Base-by-base conservation (phyloP, 2,888 invertebrate species). In the Ormyrus labotus region DNA sequence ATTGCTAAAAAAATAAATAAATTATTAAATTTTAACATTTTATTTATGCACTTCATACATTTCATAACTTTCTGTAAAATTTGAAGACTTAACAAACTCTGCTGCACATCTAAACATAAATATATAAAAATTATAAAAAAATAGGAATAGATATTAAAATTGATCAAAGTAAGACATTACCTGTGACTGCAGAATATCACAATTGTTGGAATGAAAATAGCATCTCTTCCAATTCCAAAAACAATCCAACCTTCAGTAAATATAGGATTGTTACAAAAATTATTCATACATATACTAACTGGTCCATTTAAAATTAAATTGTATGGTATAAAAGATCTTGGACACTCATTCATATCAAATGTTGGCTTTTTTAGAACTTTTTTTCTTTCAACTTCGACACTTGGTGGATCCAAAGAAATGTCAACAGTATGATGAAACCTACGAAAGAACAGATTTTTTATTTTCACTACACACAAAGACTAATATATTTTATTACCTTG, bases 221-320 rank as follows among this genome's bases (percentile, higher is more conserved):
- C 77, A 19, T 84, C 80, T 71, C 82, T 83, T 11, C 79, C 82
- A 51, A 84, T 69, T 53, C 87, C 88, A 72, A 86, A 82, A 64
- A 86, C 82, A n/a, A 88, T 79, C 89, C 89, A 89, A 57, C 88
- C 85, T 84, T 89, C 89, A 50, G 89, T 89, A 75, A 89, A 89
- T 68, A 89, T 89, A 58, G 89, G 87, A 73, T 88, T 85, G 73
- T 86, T 85, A 75, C 89, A 89, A 68, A 83, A 80, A 74, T 83
- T 83, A 78, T 86, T 87, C 9, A 86, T 79, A 68, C 89, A 89
- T 61, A 88, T 84, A 74, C 88, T 87, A 47, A 84, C 80, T 74
- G 89, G 89, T 61, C 89, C 89, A 78, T 89, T 89, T 34, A 78
- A 78, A 55, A 89, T 80, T 72, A 89, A 84, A 83, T 86, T 85